Evolutionary conservation across 1,140 invertebrate species (phyloP), one percentile per base, ranked within the genome.

Genomic region (Drosophila nebulosa): DNA sequence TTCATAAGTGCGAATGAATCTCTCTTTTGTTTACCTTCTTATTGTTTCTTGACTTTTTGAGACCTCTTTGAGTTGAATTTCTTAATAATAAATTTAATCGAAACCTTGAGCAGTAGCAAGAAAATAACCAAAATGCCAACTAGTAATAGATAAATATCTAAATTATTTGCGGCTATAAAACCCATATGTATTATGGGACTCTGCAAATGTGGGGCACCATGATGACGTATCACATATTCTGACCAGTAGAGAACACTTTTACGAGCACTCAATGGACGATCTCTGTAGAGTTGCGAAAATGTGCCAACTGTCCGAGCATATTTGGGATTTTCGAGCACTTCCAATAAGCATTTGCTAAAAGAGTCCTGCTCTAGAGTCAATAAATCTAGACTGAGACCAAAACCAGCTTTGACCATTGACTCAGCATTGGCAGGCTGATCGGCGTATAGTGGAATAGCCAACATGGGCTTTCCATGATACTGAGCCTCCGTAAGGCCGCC

Each of bases 401-500:
- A 92, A 1, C 93, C 93, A 6, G 81, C 81, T 14, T 90, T 64
- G 21, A 92, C 79, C 3, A 91, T 89, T 53, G 91, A 88, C 1
- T 91, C 78, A 18, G 93, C 86, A 67, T 94, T 94, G 12, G 90
- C 91, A 3, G 77, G 88, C 75, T 95, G 95, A 77, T 95, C 94
- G 12, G 91, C 92, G 57, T 94, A 93, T 26, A 95, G 86, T 12
- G 96, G 95, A 42, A 96, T 91, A 1, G 93, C 94, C 14, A 96
- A 90, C 35, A 96, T 93, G 2, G 95, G 95, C 9, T 95, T 93
- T 74, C 93, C 94, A 74, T 95, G 93, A 90, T 94, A 94, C 1
- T 95, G 83, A 3, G 95, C 93, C 91, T 96, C 96, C 69, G 94
- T 93, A 6, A 94, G 91, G 39, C 95, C 95, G 36, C 95, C 92